Evolutionary conservation across 2,797 vertebrate species (phyloP).

Genomic region (Cercopithecus hamlyni): DNA sequence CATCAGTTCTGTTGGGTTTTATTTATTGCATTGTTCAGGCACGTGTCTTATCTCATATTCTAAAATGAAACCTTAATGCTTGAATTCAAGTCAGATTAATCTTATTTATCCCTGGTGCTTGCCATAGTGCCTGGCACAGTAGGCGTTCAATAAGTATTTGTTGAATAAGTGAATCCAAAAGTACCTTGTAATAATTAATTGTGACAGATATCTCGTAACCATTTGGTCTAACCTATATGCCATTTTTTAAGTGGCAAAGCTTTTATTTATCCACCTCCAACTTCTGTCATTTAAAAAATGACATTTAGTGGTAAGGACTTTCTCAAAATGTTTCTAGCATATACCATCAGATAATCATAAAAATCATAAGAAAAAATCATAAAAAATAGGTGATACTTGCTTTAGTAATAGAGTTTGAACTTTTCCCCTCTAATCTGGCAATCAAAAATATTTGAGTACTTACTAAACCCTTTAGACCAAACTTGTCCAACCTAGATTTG

Average conservation of each 20-base stretch:
- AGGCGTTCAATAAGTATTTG: background rate
- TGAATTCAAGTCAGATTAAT: background rate
- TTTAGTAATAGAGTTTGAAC: slow-evolving; percentile 42
- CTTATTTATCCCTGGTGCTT: background rate
- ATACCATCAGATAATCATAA: background rate
- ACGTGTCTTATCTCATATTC: background rate
- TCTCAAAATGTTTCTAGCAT: background rate
- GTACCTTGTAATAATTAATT: background rate
- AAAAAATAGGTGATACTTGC: background rate
- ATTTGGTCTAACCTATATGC: background rate
- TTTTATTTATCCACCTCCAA: background rate
- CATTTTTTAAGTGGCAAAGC: slow-evolving; percentile 1
- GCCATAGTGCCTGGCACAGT: background rate
- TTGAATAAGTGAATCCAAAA: background rate
- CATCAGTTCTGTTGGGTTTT: background rate
- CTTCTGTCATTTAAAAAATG: background rate
- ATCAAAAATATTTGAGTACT: background rate
- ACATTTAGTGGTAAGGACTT: slow-evolving; percentile 35
- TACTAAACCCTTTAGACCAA: background rate
- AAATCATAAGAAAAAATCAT: background rate
- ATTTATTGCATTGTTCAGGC: background rate
- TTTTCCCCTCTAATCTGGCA: slow-evolving; percentile 6
- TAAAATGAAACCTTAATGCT: background rate
- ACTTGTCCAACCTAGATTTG: background rate
- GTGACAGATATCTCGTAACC: background rate